Conservation (phyloP, 2,113 vertebrate genomes). For the Planiliza haematocheilus region DNA sequence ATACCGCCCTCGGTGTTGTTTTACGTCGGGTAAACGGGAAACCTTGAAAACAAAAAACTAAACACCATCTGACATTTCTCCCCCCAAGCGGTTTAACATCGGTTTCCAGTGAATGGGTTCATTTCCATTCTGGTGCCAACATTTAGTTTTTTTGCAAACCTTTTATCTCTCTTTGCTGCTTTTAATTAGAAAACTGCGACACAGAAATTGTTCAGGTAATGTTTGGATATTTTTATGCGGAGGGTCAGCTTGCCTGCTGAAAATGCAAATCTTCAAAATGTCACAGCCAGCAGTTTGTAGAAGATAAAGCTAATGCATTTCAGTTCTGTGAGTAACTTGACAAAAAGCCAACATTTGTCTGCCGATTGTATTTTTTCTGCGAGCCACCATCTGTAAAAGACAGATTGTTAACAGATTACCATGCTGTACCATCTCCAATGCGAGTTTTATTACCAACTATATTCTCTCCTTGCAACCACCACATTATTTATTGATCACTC, state of each 20-base stretch:
- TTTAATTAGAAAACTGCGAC: slow-evolving; percentile 11
- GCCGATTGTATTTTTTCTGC: not conserved
- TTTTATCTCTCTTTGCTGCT: slow-evolving; percentile 1
- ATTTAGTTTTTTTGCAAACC: too few relatives aligned
- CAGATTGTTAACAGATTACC: not conserved
- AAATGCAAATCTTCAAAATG: slow-evolving; percentile 17
- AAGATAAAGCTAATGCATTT: slow-evolving; percentile 6
- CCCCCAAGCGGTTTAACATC: not conserved
- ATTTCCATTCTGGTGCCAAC: too few relatives aligned
- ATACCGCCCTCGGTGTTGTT: too few relatives aligned
- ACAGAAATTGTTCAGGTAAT: slow-evolving; percentile 1
- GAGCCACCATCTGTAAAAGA: not conserved
- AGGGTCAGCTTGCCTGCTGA: too few relatives aligned
- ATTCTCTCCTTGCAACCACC: too few relatives aligned
- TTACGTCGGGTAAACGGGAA: too few relatives aligned
- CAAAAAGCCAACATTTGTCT: not conserved
- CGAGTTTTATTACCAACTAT: too few relatives aligned
- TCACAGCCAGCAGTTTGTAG: not conserved
- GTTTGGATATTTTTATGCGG: not conserved
- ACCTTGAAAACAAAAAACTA: too few relatives aligned
- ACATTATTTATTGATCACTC: too few relatives aligned
- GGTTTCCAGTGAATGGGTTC: not conserved
- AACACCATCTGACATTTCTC: too few relatives aligned
- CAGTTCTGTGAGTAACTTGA: not conserved
- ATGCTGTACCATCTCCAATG: too few relatives aligned